Base-by-base conservation (phyloP, 2,113 vertebrate species). In the Plestiodon gilberti region DNA sequence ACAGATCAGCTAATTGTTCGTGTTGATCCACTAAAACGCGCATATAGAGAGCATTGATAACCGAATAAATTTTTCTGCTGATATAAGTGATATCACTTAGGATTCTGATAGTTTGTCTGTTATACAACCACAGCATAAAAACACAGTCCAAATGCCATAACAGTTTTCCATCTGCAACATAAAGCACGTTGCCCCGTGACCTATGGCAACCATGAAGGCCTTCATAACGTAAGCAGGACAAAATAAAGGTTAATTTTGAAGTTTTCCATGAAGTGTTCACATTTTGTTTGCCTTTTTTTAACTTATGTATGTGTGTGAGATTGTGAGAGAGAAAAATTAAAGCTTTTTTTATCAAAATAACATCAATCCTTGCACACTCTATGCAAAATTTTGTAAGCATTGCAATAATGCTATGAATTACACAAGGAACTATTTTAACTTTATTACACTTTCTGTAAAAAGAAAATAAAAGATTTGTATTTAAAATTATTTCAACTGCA, bases 351-450 rank as follows among this genome's bases (percentile, higher is more conserved):
- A 96, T 96, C 94, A 89, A 48, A 95, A 91, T 95, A 96, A 96
- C 95, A 96, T 97, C 95, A 93, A 97, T 97, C 97, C 96, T 97
- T 97, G 94, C 97, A 98, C 97, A 97, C 97, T 97, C 97, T 98
- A 98, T 98, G 98, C 98, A 98, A 98, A 97, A 96, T 97, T 97
- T 97, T 97, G 95, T 97, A 97, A 97, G 96, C 97, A 97, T 97
- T 98, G 97, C 97, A 97, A 97, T 97, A 97, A 98, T 97, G 97
- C 96, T 96, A 96, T 94, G 93, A 96, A 97, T 95, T 96, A 97
- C 96, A 96, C 96, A 97, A 96, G 97, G 96, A 97, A 97, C 96
- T 97, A 97, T 98, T 98, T 98, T 97, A 97, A 96, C 97, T 98
- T 97, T 97, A 98, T 97, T 97, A 97, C 96, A 97, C 97, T 98